Conservation (phyloP, 1,140 invertebrate genomes). For the Rhyacophila brunnea region DNA sequence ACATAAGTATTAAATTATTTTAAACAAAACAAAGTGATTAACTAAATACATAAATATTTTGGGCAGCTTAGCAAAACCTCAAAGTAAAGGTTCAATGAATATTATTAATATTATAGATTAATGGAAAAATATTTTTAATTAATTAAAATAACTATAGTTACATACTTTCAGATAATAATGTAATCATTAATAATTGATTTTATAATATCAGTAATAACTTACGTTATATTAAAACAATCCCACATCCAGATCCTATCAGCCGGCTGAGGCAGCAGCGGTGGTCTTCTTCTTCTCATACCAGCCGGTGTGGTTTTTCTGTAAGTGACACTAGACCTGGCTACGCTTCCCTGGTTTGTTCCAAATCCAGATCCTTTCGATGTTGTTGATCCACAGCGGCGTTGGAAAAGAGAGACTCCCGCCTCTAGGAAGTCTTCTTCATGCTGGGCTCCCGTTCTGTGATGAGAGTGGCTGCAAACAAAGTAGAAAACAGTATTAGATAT, state of each 20-base stretch:
- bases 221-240: slow-evolving; percentile 67
- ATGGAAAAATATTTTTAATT: too few relatives aligned
- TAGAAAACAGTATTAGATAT: too few relatives aligned
- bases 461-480: slow-evolving; percentile 16
- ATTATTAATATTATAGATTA: too few relatives aligned
- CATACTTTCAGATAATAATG: too few relatives aligned
- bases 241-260: slow-evolving; percentile 63
- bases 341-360: slow-evolving; percentile 15
- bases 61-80: too few relatives aligned
- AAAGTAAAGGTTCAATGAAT: too few relatives aligned
- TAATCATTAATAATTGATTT: too few relatives aligned
- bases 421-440: slow-evolving; percentile 55
- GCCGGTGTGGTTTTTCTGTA: slow-evolving; percentile 52
- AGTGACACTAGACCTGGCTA: slow-evolving; percentile 50
- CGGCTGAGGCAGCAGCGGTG: slow-evolving; percentile 51
- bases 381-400: slow-evolving; percentile 45
- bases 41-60: too few relatives aligned
- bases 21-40: too few relatives aligned
- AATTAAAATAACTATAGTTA: too few relatives aligned
- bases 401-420: slow-evolving; percentile 58
- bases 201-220: slow-evolving; percentile 46
- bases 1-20: too few relatives aligned
- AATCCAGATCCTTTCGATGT: slow-evolving; percentile 39
- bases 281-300: slow-evolving; percentile 43
- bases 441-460: slow-evolving; percentile 12